Base-by-base conservation (phyloP, 2,797 vertebrate species). In the Philypnodon macrostomus region DNA sequence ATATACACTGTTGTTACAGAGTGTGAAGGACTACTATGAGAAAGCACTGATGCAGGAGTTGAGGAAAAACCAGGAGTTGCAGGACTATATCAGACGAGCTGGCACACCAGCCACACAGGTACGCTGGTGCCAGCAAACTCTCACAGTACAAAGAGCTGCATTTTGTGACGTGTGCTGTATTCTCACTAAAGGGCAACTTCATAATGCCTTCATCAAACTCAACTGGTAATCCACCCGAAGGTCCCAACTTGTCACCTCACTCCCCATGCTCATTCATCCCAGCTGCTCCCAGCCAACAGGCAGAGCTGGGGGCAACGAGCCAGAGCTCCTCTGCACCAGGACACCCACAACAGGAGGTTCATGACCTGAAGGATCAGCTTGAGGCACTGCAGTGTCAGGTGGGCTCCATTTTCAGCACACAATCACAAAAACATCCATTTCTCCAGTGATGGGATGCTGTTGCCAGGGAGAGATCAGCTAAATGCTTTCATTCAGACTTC, bases 11-110 rank as follows among this genome's bases (percentile, higher is more conserved):
- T 32, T 60, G 6, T 30, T 70, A 40, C 71, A 88, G 85, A 73
- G 72, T 59, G 75, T 77, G 29, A 87, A 77, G 53, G 87, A 90
- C 40, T 92, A 90, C 47, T 91, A 90, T 19, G 89, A 92, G 67
- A 87, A 88, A 42, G 73, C 80, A 0, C 52, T 93, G 58, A 88
- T 91, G 74, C 88, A 88, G 57, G 90, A 92, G 67, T 75, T 91
- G 45, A 91, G 88, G 76, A 91, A 86, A 75, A 92, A 88, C 74
- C 89, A 90, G 60, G 84, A 91, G 47, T 75, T 90, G 36, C 89
- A 89, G 39, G 85, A 90, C 17, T 89, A 90, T 11, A 58, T 90
- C 57, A 73, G 77, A 10, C 77, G 77, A 54, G 70, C 77, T 52
- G 68, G 64, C 58, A 59, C 57, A 39, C 56, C 54, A 45, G 49